Percentiles rank a stretch among this genome's conserved stretches.
Conservation (phyloP, 2,113 vertebrate species). For the Dicentrarchus labrax region DNA sequence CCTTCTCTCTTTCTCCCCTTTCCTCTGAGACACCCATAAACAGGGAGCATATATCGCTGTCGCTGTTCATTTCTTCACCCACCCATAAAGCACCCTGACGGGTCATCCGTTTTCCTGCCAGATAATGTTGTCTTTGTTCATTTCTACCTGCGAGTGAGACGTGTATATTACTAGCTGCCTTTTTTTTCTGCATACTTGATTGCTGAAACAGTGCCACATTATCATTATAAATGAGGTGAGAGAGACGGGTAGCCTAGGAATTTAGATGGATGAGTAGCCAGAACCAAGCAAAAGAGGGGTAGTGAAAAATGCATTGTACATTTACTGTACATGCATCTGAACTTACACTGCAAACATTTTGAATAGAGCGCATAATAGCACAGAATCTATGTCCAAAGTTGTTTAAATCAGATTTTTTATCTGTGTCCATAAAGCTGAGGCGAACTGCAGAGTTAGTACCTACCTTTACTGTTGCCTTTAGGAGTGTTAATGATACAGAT, state of each 20-base stretch:
- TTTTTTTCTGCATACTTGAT: conserved; percentile 12
- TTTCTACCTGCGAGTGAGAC: conserved; percentile 54
- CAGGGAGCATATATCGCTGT: conserved; percentile 59
- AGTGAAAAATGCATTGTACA: not conserved
- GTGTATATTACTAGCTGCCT: conserved; percentile 43
- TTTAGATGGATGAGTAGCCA: conserved; percentile 30
- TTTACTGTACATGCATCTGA: conserved; percentile 1
- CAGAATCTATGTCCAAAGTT: not conserved
- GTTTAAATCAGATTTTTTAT: not conserved
- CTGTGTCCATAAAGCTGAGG: not conserved
- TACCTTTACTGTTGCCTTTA: not conserved
- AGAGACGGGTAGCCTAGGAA: not conserved
- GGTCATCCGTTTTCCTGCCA: conserved; percentile 58
- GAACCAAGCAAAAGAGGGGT: not conserved
- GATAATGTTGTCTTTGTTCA: conserved; percentile 70
- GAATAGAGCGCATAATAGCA: not conserved
- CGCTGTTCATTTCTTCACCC: conserved; percentile 64
- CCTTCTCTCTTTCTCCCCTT: not conserved
- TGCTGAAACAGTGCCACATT: conserved; percentile 25
- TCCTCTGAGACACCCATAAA: conserved; percentile 62
- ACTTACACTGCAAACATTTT: not conserved
- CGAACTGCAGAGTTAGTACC: too few relatives aligned
- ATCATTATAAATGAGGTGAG: conserved; percentile 33
- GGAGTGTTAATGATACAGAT: not conserved
- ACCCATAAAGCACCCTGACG: conserved; percentile 53